phyloP scores from a whole-genome alignment of 2,888 invertebrate species.

The Caenorhabditis zanzibari region DNA sequence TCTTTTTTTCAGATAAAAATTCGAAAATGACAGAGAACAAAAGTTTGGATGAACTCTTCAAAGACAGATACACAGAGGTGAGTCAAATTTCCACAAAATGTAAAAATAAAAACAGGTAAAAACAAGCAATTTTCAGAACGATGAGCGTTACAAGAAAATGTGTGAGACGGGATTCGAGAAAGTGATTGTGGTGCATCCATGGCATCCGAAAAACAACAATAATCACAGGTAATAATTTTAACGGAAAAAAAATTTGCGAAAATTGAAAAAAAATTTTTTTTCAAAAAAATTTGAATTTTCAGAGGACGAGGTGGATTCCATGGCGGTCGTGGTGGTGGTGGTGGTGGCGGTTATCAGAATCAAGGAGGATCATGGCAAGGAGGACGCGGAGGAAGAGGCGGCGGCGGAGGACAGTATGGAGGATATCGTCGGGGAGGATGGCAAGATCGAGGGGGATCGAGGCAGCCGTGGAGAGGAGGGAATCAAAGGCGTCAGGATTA shows the following conservation, averaged over 20 bases:
- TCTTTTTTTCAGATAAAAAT: not conserved
- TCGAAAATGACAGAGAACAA: slow-evolving; percentile 46
- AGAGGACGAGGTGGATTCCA: slow-evolving; percentile 38
- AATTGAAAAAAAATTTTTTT: not conserved
- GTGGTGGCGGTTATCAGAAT: slow-evolving; percentile 14
- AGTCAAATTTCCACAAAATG: not conserved
- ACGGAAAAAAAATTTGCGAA: not conserved
- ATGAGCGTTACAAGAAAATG: slow-evolving; percentile 54
- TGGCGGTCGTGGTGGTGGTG: slow-evolving; percentile 37
- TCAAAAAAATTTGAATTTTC: slow-evolving; percentile 5
- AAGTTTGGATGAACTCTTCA: slow-evolving; percentile 50
- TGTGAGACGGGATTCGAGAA: slow-evolving; percentile 48
- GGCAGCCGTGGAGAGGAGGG: slow-evolving; percentile 32
- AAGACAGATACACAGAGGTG: slow-evolving; percentile 52
- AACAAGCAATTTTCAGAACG: slow-evolving; percentile 51
- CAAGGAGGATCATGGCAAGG: slow-evolving; percentile 37
- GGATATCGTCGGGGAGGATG: slow-evolving; percentile 22
- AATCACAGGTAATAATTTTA: slow-evolving; percentile 24
- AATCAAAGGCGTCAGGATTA: not conserved
- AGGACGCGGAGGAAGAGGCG: slow-evolving; percentile 7
- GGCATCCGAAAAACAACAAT: slow-evolving; percentile 44
- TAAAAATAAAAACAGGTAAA: slow-evolving; percentile 4
- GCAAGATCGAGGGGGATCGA: slow-evolving; percentile 29
- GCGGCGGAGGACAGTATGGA: slow-evolving; percentile 2
- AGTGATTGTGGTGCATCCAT: slow-evolving; percentile 57